Evolutionary conservation across 2,888 invertebrate species (phyloP).

Genomic region (Cynaeus angustus): DNA sequence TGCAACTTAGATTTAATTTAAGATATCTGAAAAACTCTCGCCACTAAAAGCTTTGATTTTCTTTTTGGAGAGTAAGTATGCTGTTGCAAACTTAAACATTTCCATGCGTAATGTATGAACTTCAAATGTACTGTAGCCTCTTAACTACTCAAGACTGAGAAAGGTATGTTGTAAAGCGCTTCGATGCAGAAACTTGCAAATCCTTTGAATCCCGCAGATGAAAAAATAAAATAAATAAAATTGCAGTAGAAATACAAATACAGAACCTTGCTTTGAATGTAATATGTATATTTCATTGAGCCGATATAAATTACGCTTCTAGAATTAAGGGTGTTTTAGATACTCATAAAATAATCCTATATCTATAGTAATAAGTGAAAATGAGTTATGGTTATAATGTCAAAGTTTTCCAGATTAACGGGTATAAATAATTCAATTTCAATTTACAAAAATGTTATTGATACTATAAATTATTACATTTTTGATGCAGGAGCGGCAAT

Average conservation of each 20-base stretch:
- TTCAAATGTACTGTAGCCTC: constrained; percentile 4
- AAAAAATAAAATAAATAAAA: not conserved
- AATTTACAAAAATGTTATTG: constrained; percentile 1
- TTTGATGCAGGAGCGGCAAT: too few relatives aligned
- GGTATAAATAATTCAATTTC: not conserved
- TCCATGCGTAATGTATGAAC: constrained; percentile 14
- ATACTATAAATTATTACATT: not conserved
- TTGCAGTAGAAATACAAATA: too few relatives aligned
- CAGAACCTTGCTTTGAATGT: not conserved
- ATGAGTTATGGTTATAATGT: not conserved
- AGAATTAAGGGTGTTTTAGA: too few relatives aligned
- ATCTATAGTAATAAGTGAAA: not conserved
- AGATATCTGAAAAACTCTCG: not conserved
- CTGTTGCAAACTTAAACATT: constrained; percentile 10
- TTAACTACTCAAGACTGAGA: not conserved
- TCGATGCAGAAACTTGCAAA: not conserved
- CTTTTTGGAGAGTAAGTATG: not conserved
- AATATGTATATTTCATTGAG: not conserved
- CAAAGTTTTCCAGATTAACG: not conserved
- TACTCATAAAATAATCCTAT: too few relatives aligned
- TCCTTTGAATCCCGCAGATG: not conserved
- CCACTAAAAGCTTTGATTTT: not conserved
- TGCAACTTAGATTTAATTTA: not conserved
- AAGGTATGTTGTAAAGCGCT: not conserved
- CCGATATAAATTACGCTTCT: too few relatives aligned